Base-by-base conservation (phyloP, 1,140 invertebrate genomes). In the Pseudomyrmex concolor region DNA sequence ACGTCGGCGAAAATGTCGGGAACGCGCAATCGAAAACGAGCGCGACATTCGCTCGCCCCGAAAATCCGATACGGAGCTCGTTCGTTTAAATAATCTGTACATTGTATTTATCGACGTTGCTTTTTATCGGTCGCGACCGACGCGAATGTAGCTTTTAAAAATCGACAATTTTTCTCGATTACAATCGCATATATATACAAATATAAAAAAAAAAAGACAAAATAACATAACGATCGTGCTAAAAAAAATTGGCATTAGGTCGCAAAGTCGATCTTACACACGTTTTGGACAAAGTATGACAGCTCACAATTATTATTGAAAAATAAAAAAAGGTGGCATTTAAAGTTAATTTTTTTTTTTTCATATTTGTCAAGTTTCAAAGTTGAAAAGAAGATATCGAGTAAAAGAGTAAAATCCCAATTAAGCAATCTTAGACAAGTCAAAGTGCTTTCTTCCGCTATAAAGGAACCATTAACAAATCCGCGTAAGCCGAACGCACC, bases 1-100 rank as follows among this genome's bases (percentile, higher is more conserved):
- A n/a, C 62, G 62, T n/a, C 34, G 25, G 62, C 62, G 62, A 64
- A 45, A 80, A 80, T 80, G 76, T 80, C 55, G 76, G 71, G 66
- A 71, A 80, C 76, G 66, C 66, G 76, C 76, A 80, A 70, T 78
- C 76, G 76, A 78, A 78, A 70, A 17, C 63, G 63, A 55, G 71
- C 45, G 57, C 60, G 51, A 78, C 64, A 34, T 13, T 55, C 74
- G 48, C 51, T 57, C 51, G 66, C n/a, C 7, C 22, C 66, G 66
- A 80, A 80, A 80, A 80, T 60, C 76, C 76, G 66, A 80, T 80
- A 80, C 54, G 64, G 76, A 80, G 54, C 76, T 80, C 76, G 76
- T 80, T 71, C 66, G 66, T 80, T 80, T 80, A 80, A 71, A 80
- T 80, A 80, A 80, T 80, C 64, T 80, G 66, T 80, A 71, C 76